Conservation (phyloP, 1,140 invertebrate species). For the Papilio dardanus region DNA sequence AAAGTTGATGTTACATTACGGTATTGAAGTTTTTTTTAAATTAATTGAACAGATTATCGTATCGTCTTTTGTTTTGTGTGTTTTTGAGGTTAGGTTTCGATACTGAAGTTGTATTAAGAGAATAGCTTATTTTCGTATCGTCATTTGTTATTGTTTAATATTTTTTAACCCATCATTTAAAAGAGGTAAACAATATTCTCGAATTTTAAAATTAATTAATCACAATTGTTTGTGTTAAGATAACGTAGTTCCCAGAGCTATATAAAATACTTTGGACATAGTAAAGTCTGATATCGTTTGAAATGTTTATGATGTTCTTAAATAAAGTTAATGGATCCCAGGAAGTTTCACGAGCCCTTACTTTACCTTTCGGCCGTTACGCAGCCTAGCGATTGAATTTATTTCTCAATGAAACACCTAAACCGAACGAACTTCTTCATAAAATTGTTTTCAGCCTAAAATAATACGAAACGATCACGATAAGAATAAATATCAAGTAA, state of each 20-base stretch:
- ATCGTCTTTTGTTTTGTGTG: too few relatives aligned
- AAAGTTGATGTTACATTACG: neutral
- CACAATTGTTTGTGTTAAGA: neutral
- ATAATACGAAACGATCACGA: neutral
- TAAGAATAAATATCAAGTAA: too few relatives aligned
- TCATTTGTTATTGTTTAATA: too few relatives aligned
- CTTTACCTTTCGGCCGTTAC: constrained; percentile 20
- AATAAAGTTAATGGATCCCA: constrained; percentile 33
- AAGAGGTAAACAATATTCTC: too few relatives aligned
- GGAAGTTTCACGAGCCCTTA: constrained; percentile 33
- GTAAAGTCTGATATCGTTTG: constrained; percentile 18
- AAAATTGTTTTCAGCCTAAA: neutral
- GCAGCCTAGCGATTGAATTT: constrained; percentile 15
- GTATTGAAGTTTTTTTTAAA: too few relatives aligned
- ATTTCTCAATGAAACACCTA: constrained; percentile 15
- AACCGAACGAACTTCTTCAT: neutral
- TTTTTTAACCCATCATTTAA: too few relatives aligned
- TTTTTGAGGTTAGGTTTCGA: too few relatives aligned
- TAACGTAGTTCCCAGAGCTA: neutral
- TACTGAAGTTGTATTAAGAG: too few relatives aligned
- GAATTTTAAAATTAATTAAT: neutral
- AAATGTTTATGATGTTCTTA: constrained; percentile 35
- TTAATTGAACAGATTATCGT: too few relatives aligned
- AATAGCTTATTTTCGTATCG: too few relatives aligned
- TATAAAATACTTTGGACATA: neutral